Evolutionary conservation across 2,113 vertebrate genomes (phyloP).

Genomic region (Vimba vimba): DNA sequence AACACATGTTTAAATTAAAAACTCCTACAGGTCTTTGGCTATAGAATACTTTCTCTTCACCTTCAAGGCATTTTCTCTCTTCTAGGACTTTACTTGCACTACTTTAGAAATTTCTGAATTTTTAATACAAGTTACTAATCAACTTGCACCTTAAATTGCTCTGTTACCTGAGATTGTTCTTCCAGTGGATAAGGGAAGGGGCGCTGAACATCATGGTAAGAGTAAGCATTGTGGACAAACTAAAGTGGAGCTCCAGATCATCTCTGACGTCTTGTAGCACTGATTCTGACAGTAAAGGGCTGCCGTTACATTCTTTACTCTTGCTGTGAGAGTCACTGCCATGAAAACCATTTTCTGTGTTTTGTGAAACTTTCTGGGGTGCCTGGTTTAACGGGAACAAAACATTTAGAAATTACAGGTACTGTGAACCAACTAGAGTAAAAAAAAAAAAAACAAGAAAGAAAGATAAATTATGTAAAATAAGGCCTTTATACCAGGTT

Average conservation of each 20-base stretch:
- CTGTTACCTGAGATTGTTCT: conserved; percentile 88
- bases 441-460: neutral
- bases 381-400: conserved; percentile 61
- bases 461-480: neutral
- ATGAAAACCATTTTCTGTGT: conserved; percentile 57
- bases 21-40: neutral
- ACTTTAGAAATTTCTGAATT: too few species aligned
- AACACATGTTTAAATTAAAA: neutral
- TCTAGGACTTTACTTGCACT: neutral
- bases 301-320: conserved; percentile 58
- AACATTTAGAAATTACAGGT: neutral
- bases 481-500: conserved; percentile 77
- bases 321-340: neutral
- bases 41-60: neutral
- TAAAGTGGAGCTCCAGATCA: conserved; percentile 85
- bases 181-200: conserved; percentile 92
- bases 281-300: conserved; percentile 63
- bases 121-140: too few species aligned
- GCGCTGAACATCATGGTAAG: conserved; percentile 83
- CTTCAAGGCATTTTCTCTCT: neutral
- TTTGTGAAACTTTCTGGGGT: conserved; percentile 60
- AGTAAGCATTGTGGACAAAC: conserved; percentile 79
- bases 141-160: neutral
- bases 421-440: neutral
- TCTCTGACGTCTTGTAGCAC: conserved; percentile 75